Percentiles rank a stretch among this genome's conserved stretches.
Evolutionary conservation across 2,888 invertebrate species (phyloP).

Genomic region (Eilema depressum): DNA sequence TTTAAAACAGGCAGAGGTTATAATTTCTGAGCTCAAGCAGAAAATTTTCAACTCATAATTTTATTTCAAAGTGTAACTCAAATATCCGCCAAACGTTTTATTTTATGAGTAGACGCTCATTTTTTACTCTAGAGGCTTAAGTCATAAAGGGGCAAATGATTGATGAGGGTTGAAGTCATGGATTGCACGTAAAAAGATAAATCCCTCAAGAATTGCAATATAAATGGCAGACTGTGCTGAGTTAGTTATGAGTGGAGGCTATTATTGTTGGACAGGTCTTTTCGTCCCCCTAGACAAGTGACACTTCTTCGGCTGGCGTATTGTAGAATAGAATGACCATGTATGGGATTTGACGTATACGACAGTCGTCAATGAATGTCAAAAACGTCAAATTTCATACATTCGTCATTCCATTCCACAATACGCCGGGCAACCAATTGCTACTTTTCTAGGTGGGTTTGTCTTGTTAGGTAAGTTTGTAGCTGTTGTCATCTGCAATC

Average conservation of each 20-base stretch:
- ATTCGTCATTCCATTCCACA: no score
- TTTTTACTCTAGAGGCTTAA: background rate
- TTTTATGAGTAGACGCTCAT: background rate
- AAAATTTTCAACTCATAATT: constrained; percentile 17
- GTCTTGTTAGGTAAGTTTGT: background rate
- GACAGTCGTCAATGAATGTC: no score
- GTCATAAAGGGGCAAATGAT: background rate
- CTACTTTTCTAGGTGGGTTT: no score
- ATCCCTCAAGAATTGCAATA: background rate
- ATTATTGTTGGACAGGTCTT: background rate
- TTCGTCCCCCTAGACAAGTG: no score
- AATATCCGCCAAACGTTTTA: constrained; percentile 4
- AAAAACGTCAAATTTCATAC: no score
- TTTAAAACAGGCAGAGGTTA: constrained; percentile 29
- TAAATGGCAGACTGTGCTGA: background rate
- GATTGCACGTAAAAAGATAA: background rate
- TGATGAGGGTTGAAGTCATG: background rate
- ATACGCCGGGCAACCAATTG: no score
- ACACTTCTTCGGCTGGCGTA: no score
- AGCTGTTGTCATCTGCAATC: background rate
- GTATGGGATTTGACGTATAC: no score
- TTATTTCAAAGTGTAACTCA: constrained; percentile 14
- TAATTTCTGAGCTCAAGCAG: constrained; percentile 20
- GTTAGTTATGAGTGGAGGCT: background rate
- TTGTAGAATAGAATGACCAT: no score